Base-by-base conservation (phyloP, 2,888 invertebrate species). In the Alitta virens region DNA sequence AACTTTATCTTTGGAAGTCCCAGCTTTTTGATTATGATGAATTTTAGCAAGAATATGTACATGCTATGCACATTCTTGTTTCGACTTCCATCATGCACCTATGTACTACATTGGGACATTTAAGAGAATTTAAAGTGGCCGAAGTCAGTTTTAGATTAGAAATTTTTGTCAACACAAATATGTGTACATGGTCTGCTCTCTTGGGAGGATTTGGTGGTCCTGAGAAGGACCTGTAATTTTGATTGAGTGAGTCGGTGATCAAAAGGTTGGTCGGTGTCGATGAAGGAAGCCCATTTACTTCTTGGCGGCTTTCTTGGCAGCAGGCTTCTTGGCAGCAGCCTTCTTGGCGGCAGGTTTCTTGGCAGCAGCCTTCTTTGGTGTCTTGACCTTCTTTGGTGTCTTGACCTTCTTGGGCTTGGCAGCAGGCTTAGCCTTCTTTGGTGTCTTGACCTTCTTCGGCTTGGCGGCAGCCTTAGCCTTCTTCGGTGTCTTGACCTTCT, bases 271-370 rank as follows among this genome's bases (percentile, higher is more conserved):
- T 33, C 12, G 33, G 5, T 33, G 46, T 46, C 21, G 40, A 12
- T 46, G 46, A 18, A n/a, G 21, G n/a, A n/a, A n/a, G n/a, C n/a
- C 46, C 5, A n/a, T 46, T 46, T 46, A 46, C 46, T 46, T 46
- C 46, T 46, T 46, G 46, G 46, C 46, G 33, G 33, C 54, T 49
- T 57, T 57, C 57, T 57, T 57, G 21, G 50, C 57, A 18, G 59
- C 51, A 14, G 42, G 43, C 59, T 59, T 59, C 59, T 59, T 59
- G 59, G 52, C 59, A 23, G n/a, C n/a, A n/a, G 33, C 54, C 49
- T 57, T 57, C 57, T 57, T 57, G 21, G 50, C 57, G 7, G 59
- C 51, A 14, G 42, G 43, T 51, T 59, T 59, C 59, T 59, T 59
- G 59, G 52, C 59, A 23, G 52, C 59, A 23, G 43, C 56, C 16